Evolutionary conservation across 2,113 vertebrate genomes (phyloP), one percentile per base, ranked within the genome.

Genomic region (Cavia porcellus): DNA sequence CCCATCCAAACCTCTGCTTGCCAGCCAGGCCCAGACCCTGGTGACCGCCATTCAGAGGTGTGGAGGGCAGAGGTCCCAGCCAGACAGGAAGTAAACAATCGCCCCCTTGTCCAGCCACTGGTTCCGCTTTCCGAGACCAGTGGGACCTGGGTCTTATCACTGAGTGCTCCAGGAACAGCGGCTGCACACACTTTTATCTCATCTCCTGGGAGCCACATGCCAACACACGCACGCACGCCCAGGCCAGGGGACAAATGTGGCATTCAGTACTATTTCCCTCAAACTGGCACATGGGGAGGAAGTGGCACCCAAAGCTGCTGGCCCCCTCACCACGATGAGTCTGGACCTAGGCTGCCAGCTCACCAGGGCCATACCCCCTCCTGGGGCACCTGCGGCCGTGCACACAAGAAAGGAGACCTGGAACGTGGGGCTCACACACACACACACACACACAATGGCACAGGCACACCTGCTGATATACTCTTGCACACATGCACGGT

Each of bases 211-310:
- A 45, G 84, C 85, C 20, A 22, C 92, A 70, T 92, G 84, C 86
- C 90, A 22, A 64, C 12, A 1, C 14, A 0, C 4, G 28, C 24
- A 2, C 2, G 59, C 0, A 1, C 55, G 66, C 61, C 82, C 4
- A 0, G 50, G 66, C 24, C 61, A 38, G 52, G 57, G 57, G 57
- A 66, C 94, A 86, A 77, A 95, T 52, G 55, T 17, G 1, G 86
- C 64, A 4, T 64, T 74, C 79, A 83, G 82, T 24, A 1, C 11
- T 3, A n/a, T 11, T 20, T 83, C 57, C 92, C 95, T 0, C 15
- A 66, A 64, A 50, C 61, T 1, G 14, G 62, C 3, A 25, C 1
- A 2, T 11, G 32, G 38, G 38, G 30, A 62, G n/a, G 59, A 68
- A 83, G 19, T 7, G 45, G 35, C 24, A 20, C 89, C 12, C 1